Percentiles rank a stretch among this genome's conserved stretches.
phyloP scores from a whole-genome alignment of 2,113 vertebrate genomes.

The Petaurus breviceps region DNA sequence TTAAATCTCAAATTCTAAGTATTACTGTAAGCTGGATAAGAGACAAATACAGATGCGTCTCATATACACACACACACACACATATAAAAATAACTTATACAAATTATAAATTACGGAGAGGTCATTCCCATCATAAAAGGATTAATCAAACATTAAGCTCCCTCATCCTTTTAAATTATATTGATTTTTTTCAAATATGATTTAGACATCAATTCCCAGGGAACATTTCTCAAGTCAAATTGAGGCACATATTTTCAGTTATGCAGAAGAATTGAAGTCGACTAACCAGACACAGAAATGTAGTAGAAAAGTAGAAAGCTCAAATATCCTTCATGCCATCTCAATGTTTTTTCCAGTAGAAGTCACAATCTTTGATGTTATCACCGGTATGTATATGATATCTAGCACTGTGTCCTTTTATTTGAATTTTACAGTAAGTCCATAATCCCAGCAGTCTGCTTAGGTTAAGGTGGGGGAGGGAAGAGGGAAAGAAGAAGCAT shows the following conservation, averaged over 20 bases:
- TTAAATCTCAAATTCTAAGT: conserved; percentile 13
- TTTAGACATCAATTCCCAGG: background rate
- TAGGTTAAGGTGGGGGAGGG: background rate
- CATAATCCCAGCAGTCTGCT: background rate
- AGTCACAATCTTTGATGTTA: background rate
- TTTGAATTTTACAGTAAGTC: background rate
- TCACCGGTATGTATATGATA: background rate
- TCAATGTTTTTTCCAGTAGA: background rate
- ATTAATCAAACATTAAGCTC: conserved; percentile 10
- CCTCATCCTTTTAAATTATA: background rate
- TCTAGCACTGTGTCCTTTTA: background rate
- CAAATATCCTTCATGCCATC: background rate
- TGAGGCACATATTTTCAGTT: background rate
- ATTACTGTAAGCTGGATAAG: conserved; percentile 28
- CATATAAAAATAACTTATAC: conserved; percentile 22
- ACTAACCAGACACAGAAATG: background rate
- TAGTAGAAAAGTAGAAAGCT: background rate
- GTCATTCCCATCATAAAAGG: background rate
- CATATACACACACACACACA: background rate
- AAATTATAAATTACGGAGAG: conserved; percentile 1
- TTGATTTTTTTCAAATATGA: conserved; percentile 34
- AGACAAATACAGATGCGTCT: background rate
- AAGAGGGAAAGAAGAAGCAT: background rate
- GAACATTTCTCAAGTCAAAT: background rate
- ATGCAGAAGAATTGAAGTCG: background rate